Evolutionary conservation across 2,113 vertebrate species (phyloP), one percentile per base, ranked within the genome.

Genomic region (Tyrannus savana): DNA sequence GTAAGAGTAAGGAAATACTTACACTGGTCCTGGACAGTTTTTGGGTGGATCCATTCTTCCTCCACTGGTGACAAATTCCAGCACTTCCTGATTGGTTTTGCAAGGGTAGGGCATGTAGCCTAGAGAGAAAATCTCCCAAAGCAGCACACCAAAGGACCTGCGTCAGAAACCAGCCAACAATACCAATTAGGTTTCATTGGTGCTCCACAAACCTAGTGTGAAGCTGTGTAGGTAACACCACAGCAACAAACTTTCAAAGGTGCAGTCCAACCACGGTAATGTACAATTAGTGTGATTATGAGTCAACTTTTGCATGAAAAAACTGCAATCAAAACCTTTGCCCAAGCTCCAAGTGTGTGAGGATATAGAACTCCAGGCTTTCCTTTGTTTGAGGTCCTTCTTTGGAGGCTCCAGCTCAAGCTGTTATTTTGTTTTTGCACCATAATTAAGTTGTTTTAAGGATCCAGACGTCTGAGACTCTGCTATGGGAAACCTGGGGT

Each of bases 141-240:
- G 98, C 68, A 99, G 97, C 56, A 99, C 99, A 46, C 99, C 99
- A 91, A 99, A 99, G 33, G 99, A 99, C 99, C 99, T 99, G 96
- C 89, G 95, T 96, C 60, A 90, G 89, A 90, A 96, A 94, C 17
- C 84, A 95, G 71, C 8, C 75, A 92, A 94, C 30, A 73, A 21
- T 18, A 74, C 18, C 19, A 46, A 37, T 95, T 79, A 93, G 35
- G 49, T 78, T 56, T 89, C 37, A 28, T 69, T 64, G 39, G 24
- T 55, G 49, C 42, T 55, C 31, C 55, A 21, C 24, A 64, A 84
- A 73, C 25, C n/a, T 46, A 56, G 19, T 27, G 39, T 8, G 4
- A 50, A 93, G 15, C 76, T 84, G 24, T n/a, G 50, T 46, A 44
- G 56, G 35, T 58, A 84, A 27, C 30, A 67, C 15, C 17, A 47